phyloP scores from a whole-genome alignment of 2,113 vertebrate genomes.

The Mustela nigripes region DNA sequence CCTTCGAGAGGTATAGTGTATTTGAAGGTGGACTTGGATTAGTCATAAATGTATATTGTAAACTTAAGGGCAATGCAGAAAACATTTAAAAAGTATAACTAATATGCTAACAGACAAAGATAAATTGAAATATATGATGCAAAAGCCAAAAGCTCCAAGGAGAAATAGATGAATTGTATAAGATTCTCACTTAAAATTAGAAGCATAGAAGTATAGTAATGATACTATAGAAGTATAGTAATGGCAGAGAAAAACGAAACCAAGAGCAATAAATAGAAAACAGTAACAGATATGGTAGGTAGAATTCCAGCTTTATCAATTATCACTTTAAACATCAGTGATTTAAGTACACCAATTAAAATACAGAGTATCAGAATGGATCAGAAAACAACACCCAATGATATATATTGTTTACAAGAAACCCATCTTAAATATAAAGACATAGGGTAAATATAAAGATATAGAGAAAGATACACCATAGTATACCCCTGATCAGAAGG shows the following conservation, averaged over 20 bases:
- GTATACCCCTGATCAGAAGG: too few relatives aligned
- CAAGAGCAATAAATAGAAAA: neutral
- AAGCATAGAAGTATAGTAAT: neutral
- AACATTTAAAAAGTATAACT: neutral
- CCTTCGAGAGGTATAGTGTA: too few relatives aligned
- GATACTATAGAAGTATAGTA: neutral
- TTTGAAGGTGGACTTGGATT: too few relatives aligned
- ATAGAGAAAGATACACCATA: too few relatives aligned
- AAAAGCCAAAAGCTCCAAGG: neutral
- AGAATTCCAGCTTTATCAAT: neutral
- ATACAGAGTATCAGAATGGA: neutral
- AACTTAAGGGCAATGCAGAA: neutral
- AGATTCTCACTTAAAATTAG: neutral
- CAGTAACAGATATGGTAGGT: neutral
- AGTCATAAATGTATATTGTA: neutral
- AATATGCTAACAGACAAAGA: neutral
- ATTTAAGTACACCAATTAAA: neutral
- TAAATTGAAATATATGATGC: too few relatives aligned
- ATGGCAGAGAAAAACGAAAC: neutral
- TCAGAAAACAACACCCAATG: neutral
- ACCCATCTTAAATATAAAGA: neutral
- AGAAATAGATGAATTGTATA: neutral
- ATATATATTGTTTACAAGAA: neutral
- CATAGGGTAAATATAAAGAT: neutral
- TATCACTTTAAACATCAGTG: neutral